Evolutionary conservation across 1,140 invertebrate genomes (phyloP).

Genomic region (Acyrthosiphon pisum): DNA sequence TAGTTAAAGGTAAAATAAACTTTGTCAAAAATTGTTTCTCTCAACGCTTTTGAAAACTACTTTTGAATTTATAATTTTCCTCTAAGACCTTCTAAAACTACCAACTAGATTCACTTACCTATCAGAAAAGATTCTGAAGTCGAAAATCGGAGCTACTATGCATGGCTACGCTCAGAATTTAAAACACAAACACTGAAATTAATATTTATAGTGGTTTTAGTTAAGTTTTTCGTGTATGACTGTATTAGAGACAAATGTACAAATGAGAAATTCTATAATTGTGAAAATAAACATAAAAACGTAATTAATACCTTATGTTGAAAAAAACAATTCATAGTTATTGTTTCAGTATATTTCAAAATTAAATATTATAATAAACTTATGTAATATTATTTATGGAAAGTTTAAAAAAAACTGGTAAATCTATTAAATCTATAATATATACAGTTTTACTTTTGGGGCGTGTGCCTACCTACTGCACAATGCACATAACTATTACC

Average conservation of each 20-base stretch:
- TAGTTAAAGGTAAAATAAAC: too few species aligned
- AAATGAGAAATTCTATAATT: slow-evolving; percentile 16
- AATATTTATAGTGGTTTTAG: neutral
- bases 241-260: neutral
- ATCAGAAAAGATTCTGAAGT: too few species aligned
- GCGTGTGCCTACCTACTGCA: neutral
- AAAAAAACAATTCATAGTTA: neutral
- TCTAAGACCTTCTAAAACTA: too few species aligned
- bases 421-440: neutral
- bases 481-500: neutral
- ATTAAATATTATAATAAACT: neutral
- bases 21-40: too few species aligned
- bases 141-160: too few species aligned
- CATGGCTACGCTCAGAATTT: too few species aligned
- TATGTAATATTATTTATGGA: too few species aligned
- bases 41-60: too few species aligned
- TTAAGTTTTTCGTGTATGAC: neutral
- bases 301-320: neutral
- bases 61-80: too few species aligned
- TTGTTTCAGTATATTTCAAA: neutral
- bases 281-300: slow-evolving; percentile 26
- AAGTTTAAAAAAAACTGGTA: neutral
- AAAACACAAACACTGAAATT: neutral
- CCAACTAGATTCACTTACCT: too few species aligned
- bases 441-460: neutral